Evolutionary conservation across 2,888 invertebrate genomes (phyloP).

Genomic region (Odontothrips loti): DNA sequence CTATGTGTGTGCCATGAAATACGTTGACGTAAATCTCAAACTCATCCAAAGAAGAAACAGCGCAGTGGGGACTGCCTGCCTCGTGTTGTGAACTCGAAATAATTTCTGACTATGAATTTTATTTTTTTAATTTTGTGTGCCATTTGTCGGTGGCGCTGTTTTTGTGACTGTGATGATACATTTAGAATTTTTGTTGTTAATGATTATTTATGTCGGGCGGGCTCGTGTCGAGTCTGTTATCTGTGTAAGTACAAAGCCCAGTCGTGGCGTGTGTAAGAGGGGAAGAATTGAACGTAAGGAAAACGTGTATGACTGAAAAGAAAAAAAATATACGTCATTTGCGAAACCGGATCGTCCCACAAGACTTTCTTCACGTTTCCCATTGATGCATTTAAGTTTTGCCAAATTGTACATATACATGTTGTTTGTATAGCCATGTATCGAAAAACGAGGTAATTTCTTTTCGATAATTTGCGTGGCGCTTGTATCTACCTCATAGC

Average conservation of each 20-base stretch:
- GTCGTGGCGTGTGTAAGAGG: no score
- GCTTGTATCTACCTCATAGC: not conserved
- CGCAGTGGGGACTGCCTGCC: not conserved
- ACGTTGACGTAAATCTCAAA: not conserved
- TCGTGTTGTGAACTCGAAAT: not conserved
- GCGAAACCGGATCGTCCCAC: no score
- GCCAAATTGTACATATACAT: not conserved
- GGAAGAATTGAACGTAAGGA: no score
- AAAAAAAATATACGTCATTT: no score
- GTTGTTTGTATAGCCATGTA: not conserved
- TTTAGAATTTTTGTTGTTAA: no score
- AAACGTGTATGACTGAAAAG: no score
- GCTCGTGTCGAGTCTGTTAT: no score
- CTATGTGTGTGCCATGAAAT: not conserved
- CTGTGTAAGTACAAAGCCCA: no score
- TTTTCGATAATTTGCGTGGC: not conserved
- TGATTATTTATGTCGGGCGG: no score
- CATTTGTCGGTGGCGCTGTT: not conserved
- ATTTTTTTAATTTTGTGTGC: not conserved
- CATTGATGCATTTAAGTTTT: no score
- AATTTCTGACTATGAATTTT: not conserved
- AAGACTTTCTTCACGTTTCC: no score
- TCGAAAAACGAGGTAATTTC: not conserved
- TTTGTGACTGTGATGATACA: no score
- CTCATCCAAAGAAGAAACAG: not conserved